These are phyloP conservation scores for Heterotilapia buettikoferi DNA, from an alignment of 2,113 vertebrate genomes.

Conservation along the genomic window DNA sequence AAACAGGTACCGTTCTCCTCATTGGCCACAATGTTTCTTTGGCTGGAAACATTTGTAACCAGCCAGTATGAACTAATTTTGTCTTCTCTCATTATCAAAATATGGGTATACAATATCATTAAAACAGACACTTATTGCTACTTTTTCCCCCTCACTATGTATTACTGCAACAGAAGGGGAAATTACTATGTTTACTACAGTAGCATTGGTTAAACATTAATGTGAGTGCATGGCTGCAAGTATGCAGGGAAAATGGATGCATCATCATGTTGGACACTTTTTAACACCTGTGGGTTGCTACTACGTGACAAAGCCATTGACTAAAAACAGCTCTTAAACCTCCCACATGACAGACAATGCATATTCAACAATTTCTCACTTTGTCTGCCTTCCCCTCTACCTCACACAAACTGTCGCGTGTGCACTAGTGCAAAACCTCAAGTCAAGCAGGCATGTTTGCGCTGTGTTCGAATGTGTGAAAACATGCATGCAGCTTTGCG, in stretches of 20 bases:
- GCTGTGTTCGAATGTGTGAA: neutral
- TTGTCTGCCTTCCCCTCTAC: neutral
- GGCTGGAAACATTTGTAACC: neutral
- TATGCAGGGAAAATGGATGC: neutral
- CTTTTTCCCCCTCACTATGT: neutral
- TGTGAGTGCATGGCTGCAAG: neutral
- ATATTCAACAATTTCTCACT: neutral
- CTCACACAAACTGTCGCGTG: neutral
- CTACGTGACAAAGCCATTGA: neutral
- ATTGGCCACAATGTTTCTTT: neutral
- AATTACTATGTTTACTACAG: conserved; percentile 8
- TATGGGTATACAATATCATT: neutral
- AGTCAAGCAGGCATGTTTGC: neutral
- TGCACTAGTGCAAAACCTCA: neutral
- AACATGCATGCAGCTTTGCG: neutral
- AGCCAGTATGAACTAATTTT: neutral
- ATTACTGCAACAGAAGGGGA: neutral
- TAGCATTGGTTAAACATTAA: conserved; percentile 35
- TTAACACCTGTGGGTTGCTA: conserved; percentile 9
- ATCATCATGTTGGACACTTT: neutral
- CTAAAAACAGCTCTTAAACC: neutral
- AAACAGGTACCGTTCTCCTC: neutral
- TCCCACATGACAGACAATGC: neutral
- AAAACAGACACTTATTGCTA: fast-evolving
- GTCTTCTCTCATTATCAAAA: neutral